Conservation (phyloP, 2,113 vertebrate genomes). For the Marmota flaviventris region DNA sequence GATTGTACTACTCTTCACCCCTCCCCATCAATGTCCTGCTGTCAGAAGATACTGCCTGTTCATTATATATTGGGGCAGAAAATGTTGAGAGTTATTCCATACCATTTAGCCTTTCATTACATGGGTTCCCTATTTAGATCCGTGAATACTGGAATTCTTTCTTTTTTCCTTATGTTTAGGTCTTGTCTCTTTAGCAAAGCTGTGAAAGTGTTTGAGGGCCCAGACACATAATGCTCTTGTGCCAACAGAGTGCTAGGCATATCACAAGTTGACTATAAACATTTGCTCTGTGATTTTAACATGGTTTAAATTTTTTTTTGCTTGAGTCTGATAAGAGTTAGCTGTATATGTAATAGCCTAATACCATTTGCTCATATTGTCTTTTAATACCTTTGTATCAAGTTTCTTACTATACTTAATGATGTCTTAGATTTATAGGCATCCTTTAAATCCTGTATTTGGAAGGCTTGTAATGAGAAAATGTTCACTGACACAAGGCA, state of each 20-base stretch:
- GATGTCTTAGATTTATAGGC: slow-evolving; percentile 20
- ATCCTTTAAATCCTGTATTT: slow-evolving; percentile 37
- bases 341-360: background rate
- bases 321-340: slow-evolving; percentile 14
- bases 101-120: background rate
- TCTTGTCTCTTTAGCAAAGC: background rate
- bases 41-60: background rate
- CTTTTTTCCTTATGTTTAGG: background rate
- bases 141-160: background rate
- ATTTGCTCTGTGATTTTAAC: slow-evolving; percentile 33
- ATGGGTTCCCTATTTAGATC: background rate
- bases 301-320: slow-evolving; percentile 1
- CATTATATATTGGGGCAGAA: background rate
- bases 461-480: slow-evolving; percentile 39
- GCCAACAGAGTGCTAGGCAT: background rate
- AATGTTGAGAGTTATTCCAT: background rate
- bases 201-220: background rate
- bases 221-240: background rate
- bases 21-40: background rate
- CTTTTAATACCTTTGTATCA: slow-evolving; percentile 59
- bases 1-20: too few species aligned
- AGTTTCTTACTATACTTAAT: slow-evolving; percentile 44
- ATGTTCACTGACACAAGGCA: background rate
- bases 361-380: background rate
- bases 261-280: background rate